Conservation (phyloP, 2,797 vertebrate species). For the Eurystomus glaucurus region DNA sequence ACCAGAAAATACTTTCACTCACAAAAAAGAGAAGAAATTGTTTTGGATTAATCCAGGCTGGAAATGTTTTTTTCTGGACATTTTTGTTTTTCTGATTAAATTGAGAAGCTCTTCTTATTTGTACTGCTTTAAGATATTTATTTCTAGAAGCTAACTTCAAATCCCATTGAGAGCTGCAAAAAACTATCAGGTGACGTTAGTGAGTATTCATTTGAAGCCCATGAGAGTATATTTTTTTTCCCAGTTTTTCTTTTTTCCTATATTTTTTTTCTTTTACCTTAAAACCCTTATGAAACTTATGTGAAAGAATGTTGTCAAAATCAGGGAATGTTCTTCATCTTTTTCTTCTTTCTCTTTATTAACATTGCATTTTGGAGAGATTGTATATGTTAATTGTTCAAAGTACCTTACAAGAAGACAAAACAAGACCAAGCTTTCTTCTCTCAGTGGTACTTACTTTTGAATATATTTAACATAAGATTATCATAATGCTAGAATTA, state of each 20-base stretch:
- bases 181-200: constrained; percentile 13
- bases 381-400: background rate
- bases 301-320: background rate
- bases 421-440: background rate
- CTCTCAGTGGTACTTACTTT: background rate
- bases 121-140: background rate
- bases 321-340: background rate
- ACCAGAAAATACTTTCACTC: background rate
- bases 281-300: background rate
- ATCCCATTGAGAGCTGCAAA: background rate
- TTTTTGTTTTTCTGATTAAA: constrained; percentile 36
- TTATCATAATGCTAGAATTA: background rate
- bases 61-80: background rate
- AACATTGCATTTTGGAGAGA: background rate
- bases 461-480: background rate
- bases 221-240: background rate
- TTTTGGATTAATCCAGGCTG: constrained; percentile 8
- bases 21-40: background rate
- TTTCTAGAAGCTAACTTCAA: constrained; percentile 45
- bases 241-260: background rate
- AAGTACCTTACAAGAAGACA: background rate
- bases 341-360: background rate
- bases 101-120: constrained; percentile 8
- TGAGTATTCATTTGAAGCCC: background rate
- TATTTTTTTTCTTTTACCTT: background rate